Base-by-base conservation (phyloP, 2,797 vertebrate genomes). In the Pogonophryne albipinna region DNA sequence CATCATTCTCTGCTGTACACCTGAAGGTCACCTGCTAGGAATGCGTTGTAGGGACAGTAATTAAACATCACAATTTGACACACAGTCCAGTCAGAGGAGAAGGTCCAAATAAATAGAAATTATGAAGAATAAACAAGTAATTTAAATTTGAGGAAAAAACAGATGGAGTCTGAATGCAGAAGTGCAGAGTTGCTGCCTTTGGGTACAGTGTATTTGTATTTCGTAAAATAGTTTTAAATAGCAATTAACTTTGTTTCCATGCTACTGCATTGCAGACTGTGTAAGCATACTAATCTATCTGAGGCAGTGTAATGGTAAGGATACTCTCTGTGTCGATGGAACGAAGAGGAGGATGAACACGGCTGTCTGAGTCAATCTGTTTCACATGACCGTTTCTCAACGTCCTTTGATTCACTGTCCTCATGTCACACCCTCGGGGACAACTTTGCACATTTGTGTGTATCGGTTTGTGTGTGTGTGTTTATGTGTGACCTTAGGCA, bases 341-440 rank as follows among this genome's bases (percentile, higher is more conserved):
- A 44, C 1, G 14, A 82, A 74, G 70, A 83, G 69, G 72, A 51
- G 66, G n/a, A 74, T 65, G 64, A 81, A 67, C 66, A 47, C 0
- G 60, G 15, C 78, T 88, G 90, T 90, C 90, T 67, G 64, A 87
- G 55, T 87, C 62, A 72, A 89, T 92, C 80, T 81, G 76, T 75
- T 85, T 92, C 91, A 93, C 34, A 85, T 77, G 84, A 87, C 79
- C 53, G 78, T 83, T 79, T 74, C 70, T 75, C 76, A 62, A 71
- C n/a, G 80, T 90, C 89, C 90, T 91, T 89, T 88, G 82, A 92
- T 84, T 90, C 85, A 79, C 75, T 83, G 88, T 85, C 85, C 91
- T 89, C 86, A 78, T 72, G 78, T 90, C 85, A 81, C 78, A 66
- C 65, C 89, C 85, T 78, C 69, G 1, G 84, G 89, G 80, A 86